A percentile compares a stretch with the other conserved stretches of the same genome.
phyloP scores from a whole-genome alignment of 2,113 vertebrate genomes.

The Calonectris borealis region DNA sequence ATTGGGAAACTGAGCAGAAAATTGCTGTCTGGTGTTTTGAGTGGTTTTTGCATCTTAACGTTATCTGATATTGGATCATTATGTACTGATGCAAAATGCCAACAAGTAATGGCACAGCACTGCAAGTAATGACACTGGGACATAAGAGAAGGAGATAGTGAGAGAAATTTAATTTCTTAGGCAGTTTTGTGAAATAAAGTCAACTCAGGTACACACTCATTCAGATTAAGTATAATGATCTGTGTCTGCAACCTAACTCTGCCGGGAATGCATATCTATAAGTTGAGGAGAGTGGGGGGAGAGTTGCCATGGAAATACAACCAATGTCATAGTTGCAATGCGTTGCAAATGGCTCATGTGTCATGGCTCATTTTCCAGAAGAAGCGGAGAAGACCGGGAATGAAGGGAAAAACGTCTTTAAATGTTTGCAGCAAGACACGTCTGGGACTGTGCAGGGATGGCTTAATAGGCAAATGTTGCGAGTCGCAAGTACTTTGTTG shows the following conservation, averaged over 20 bases:
- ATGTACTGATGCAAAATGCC: slow-evolving; percentile 55
- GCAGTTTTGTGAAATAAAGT: slow-evolving; percentile 10
- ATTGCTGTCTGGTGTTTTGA: slow-evolving; percentile 69
- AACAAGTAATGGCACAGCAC: slow-evolving; percentile 1
- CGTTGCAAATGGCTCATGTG: not conserved
- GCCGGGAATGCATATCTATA: not conserved
- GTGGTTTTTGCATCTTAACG: slow-evolving; percentile 52
- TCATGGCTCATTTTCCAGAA: slow-evolving; percentile 56
- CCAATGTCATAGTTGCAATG: not conserved
- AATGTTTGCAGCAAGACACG: not conserved
- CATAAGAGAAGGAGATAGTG: slow-evolving; percentile 22
- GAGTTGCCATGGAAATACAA: slow-evolving; percentile 62
- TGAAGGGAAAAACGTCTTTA: not conserved
- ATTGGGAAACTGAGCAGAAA: slow-evolving; percentile 71
- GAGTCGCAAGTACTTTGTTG: not conserved
- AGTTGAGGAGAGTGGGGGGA: not conserved
- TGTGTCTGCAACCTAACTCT: slow-evolving; percentile 2
- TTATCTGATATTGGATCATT: slow-evolving; percentile 58
- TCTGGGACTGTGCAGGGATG: not conserved
- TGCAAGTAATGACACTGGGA: not conserved
- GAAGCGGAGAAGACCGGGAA: not conserved
- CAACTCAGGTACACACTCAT: slow-evolving; percentile 37
- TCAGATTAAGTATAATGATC: slow-evolving; percentile 50
- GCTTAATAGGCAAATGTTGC: not conserved
- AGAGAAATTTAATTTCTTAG: slow-evolving; percentile 47